A percentile compares a stretch with the other conserved stretches of the same genome.
phyloP scores from a whole-genome alignment of 2,888 invertebrate genomes.

The Drosophila siamana region DNA sequence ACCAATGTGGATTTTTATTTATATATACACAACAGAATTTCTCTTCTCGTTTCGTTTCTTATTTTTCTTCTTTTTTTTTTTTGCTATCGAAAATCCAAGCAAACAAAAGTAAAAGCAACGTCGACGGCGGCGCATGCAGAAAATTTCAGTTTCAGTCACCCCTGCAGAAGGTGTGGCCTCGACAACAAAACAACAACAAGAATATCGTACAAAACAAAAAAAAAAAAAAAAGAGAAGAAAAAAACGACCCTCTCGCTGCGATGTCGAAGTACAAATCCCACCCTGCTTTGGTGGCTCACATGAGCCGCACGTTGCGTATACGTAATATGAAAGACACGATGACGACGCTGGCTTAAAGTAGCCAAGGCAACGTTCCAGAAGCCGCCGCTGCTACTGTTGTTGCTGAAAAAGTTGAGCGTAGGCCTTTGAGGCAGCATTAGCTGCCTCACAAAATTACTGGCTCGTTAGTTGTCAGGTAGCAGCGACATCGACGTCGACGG shows the following conservation, averaged over 20 bases:
- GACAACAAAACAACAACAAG: constrained; percentile 39
- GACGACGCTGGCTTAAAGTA: constrained; percentile 71
- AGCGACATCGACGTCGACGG: constrained; percentile 22
- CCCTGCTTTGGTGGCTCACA: constrained; percentile 44
- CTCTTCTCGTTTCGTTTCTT: constrained; percentile 11
- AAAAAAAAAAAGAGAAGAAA: constrained; percentile 28
- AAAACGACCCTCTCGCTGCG: constrained; percentile 73
- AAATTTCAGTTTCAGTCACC: constrained; percentile 77
- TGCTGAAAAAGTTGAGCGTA: constrained; percentile 42
- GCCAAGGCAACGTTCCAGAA: constrained; percentile 67
- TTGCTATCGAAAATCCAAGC: constrained; percentile 69
- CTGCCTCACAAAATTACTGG: constrained; percentile 76
- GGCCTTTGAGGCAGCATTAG: constrained; percentile 61
- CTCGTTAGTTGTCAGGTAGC: constrained; percentile 78
- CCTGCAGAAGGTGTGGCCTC: constrained; percentile 84
- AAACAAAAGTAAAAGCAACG: constrained; percentile 80
- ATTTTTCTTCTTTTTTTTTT: constrained; percentile 4
- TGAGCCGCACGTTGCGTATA: constrained; percentile 63
- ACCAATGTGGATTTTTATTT: constrained; percentile 33
- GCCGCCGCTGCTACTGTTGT: constrained; percentile 17
- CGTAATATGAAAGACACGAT: constrained; percentile 66
- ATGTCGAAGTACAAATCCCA: constrained; percentile 31
- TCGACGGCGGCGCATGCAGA: constrained; percentile 50
- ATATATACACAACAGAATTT: constrained; percentile 35
- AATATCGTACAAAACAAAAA: constrained; percentile 20